Evolutionary conservation across 53 echinoderm and acorn worm species (phyloP).

Genomic region (Luidia sarsii): DNA sequence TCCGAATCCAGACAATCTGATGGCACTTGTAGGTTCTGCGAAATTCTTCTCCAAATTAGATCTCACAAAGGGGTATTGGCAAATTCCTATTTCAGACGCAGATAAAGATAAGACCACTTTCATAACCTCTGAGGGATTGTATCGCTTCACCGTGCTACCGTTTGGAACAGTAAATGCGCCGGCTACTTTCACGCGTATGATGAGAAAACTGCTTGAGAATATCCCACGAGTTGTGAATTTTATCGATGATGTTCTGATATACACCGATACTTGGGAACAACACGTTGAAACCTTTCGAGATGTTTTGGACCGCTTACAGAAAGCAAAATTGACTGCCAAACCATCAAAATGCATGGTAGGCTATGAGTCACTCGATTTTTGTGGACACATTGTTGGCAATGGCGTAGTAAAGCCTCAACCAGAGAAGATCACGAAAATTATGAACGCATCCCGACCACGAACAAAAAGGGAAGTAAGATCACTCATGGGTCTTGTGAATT

Average conservation of each 20-base stretch:
- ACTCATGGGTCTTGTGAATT: slow-evolving; percentile 31
- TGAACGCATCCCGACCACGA: slow-evolving; percentile 8
- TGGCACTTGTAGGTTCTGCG: slow-evolving; percentile 19
- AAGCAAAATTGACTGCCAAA: slow-evolving; percentile 55
- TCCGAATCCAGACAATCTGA: slow-evolving; percentile 56
- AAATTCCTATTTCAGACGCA: slow-evolving; percentile 34
- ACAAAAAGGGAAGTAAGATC: slow-evolving; percentile 63
- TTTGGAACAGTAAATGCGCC: slow-evolving; percentile 70
- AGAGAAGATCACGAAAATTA: slow-evolving; percentile 34
- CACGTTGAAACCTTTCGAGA: slow-evolving; percentile 11
- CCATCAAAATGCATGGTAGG: slow-evolving; percentile 56
- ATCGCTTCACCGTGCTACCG: slow-evolving; percentile 45
- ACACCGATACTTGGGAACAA: slow-evolving; percentile 46
- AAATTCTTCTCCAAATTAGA: slow-evolving; percentile 64
- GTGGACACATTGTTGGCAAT: slow-evolving; percentile 59
- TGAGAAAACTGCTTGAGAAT: slow-evolving; percentile 52
- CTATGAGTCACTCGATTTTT: slow-evolving; percentile 48
- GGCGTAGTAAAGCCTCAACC: slow-evolving; percentile 33
- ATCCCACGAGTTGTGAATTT: slow-evolving; percentile 44
- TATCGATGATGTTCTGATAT: slow-evolving; percentile 57
- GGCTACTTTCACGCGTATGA: slow-evolving; percentile 53
- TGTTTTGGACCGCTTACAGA: slow-evolving; percentile 26
- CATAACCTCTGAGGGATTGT: slow-evolving; percentile 14
- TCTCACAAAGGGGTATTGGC: slow-evolving; percentile 61
- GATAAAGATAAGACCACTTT: slow-evolving; percentile 54